A percentile compares a stretch with the other conserved stretches of the same genome.
phyloP scores from a whole-genome alignment of 2,113 vertebrate species.

The Solea solea region DNA sequence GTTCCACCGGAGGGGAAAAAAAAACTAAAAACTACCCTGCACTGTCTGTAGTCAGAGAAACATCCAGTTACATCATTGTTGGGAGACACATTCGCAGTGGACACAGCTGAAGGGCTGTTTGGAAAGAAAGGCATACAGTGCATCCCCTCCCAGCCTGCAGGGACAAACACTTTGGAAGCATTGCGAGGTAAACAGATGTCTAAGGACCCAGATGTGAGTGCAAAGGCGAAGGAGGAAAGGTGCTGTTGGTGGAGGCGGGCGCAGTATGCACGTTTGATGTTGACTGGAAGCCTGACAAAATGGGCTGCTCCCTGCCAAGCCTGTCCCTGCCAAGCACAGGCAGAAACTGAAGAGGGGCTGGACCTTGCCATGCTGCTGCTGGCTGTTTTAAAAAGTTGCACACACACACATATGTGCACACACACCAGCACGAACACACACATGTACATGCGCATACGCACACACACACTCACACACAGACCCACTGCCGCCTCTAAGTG shows the following conservation, averaged over 20 bases:
- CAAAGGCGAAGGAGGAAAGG: slow-evolving; percentile 37
- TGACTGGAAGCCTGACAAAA: slow-evolving; percentile 75
- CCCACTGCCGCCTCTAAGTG: slow-evolving; percentile 39
- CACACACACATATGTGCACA: not conserved
- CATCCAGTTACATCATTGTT: slow-evolving; percentile 25
- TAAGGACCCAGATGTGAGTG: slow-evolving; percentile 44
- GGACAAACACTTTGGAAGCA: slow-evolving; percentile 45
- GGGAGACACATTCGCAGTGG: slow-evolving; percentile 22
- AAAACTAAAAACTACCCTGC: not conserved
- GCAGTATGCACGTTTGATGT: slow-evolving; percentile 62
- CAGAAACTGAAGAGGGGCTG: slow-evolving; percentile 65
- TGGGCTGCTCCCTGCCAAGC: slow-evolving; percentile 64
- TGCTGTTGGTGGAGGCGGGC: slow-evolving; percentile 38
- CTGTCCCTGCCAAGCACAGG: slow-evolving; percentile 59
- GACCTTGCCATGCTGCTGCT: slow-evolving; percentile 61
- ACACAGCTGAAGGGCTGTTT: slow-evolving; percentile 30
- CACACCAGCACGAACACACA: slow-evolving; percentile 33
- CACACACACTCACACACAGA: slow-evolving; percentile 12
- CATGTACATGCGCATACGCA: not conserved
- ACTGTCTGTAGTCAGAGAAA: slow-evolving; percentile 22
- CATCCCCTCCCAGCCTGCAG: slow-evolving; percentile 19
- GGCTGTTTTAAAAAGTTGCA: slow-evolving; percentile 63
- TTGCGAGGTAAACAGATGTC: slow-evolving; percentile 63
- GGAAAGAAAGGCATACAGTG: slow-evolving; percentile 16
- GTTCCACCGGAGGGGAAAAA: not conserved